phyloP scores from a whole-genome alignment of 2,113 vertebrate genomes.

The Apus apus region DNA sequence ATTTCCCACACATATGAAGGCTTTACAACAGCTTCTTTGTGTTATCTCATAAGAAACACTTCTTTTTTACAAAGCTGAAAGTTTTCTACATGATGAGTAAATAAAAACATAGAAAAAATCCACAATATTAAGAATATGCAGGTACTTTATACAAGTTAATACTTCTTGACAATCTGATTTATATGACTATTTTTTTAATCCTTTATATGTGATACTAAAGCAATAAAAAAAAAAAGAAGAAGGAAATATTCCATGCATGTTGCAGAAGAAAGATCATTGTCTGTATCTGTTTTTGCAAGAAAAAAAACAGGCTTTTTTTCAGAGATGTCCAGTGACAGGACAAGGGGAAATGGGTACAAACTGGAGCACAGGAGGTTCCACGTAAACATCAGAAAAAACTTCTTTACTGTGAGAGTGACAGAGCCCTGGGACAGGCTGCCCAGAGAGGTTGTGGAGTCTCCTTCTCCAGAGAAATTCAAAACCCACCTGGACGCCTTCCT shows the following conservation, averaged over 20 bases:
- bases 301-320: too few relatives aligned
- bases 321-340: too few relatives aligned
- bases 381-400: too few relatives aligned
- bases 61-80: neutral
- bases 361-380: too few relatives aligned
- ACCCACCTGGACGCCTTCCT: too few relatives aligned
- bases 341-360: too few relatives aligned
- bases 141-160: neutral
- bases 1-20: neutral
- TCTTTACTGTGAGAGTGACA: too few relatives aligned
- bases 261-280: neutral
- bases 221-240: neutral
- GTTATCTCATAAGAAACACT: neutral
- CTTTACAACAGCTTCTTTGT: neutral
- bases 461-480: too few relatives aligned
- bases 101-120: neutral
- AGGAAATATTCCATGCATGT: neutral
- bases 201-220: neutral
- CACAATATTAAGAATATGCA: neutral
- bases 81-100: neutral
- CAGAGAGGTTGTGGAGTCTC: too few relatives aligned
- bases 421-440: too few relatives aligned
- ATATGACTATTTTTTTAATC: neutral
- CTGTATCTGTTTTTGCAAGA: neutral
- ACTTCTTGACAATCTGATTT: neutral